Conservation (phyloP, 1,140 invertebrate genomes). For the Caerostris darwini region DNA sequence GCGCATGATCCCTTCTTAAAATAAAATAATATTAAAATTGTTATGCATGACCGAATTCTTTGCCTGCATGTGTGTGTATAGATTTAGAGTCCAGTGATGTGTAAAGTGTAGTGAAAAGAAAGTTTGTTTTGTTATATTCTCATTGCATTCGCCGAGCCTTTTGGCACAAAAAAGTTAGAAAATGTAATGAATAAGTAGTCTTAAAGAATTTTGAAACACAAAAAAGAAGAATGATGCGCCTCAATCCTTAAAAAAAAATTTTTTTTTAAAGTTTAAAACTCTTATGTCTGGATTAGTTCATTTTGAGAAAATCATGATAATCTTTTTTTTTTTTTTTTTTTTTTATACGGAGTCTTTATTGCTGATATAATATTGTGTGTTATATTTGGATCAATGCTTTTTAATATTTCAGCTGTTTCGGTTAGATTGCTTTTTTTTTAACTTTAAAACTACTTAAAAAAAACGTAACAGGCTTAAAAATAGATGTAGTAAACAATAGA, state of each 20-base stretch:
- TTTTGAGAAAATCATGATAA: no score
- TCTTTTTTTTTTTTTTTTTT: no score
- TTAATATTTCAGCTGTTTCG: no score
- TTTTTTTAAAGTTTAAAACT: background rate
- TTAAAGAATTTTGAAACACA: background rate
- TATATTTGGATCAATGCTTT: no score
- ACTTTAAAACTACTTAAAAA: no score
- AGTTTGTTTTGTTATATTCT: background rate
- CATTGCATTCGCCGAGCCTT: background rate
- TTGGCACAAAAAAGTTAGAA: background rate
- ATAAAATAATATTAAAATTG: background rate
- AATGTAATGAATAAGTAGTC: background rate
- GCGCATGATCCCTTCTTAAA: background rate
- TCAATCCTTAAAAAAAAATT: background rate
- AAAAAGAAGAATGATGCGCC: background rate
- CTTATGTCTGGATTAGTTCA: background rate
- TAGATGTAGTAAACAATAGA: no score
- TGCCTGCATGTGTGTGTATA: background rate
- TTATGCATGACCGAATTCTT: conserved; percentile 20
- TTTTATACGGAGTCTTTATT: no score
- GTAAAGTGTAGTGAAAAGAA: background rate
- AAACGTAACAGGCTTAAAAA: no score
- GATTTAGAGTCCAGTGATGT: background rate
- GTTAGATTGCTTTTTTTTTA: no score
- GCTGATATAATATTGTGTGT: no score